These are phyloP conservation scores for Nyctibius grandis DNA, from an alignment of 2,797 vertebrate genomes.

Conservation along the genomic window DNA sequence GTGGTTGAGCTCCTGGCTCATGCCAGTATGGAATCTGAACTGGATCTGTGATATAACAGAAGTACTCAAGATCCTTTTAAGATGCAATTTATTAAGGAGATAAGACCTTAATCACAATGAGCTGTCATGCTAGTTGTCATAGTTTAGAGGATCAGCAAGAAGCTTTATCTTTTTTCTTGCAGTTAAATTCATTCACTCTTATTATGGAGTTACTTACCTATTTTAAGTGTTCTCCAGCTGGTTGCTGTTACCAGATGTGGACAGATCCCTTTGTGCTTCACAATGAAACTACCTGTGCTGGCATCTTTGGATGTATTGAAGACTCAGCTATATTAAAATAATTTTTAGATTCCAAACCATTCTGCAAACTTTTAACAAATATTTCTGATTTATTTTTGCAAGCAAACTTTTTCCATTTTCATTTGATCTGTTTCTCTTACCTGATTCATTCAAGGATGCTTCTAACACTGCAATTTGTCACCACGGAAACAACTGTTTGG, in stretches of 20 bases:
- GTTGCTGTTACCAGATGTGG: background rate
- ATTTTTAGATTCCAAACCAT: background rate
- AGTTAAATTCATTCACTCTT: background rate
- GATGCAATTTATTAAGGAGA: background rate
- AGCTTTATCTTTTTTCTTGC: background rate
- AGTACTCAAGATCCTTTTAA: background rate
- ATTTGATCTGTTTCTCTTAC: background rate
- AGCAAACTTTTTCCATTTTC: background rate
- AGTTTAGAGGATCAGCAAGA: background rate
- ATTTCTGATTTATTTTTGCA: background rate
- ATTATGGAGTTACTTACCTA: background rate
- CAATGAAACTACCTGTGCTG: background rate
- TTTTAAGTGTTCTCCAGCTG: background rate
- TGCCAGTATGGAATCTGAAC: background rate
- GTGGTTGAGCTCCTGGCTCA: fast-evolving
- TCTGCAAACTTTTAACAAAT: background rate
- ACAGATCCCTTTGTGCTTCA: background rate
- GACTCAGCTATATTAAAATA: background rate
- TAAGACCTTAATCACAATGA: background rate
- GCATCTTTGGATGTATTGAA: background rate
- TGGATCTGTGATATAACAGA: background rate
- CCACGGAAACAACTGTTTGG: background rate
- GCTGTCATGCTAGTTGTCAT: background rate
- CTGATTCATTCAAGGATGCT: background rate
- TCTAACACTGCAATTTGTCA: conserved; percentile 18